Evolutionary conservation across 2,888 invertebrate species (phyloP), one percentile per base, ranked within the genome.

Genomic region (Apocheima hispidaria): DNA sequence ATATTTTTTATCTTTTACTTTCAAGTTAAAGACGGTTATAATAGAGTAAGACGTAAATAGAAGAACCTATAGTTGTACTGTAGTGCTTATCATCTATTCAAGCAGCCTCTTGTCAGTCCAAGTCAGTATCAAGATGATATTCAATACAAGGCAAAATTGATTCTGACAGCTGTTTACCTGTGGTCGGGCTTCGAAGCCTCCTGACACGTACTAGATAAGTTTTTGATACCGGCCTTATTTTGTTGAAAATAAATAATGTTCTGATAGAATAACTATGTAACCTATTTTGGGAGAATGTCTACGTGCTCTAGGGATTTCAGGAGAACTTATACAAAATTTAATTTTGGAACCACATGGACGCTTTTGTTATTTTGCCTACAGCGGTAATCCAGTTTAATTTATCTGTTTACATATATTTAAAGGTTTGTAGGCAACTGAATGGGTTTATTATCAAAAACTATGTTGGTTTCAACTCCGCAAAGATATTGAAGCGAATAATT

Each of bases 101-200:
- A 49, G 35, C 60, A 44, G 52, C 53, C 44, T 60, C 51, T 41
- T 65, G 55, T 53, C 60, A 53, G 55, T 53, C 40, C 40, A 46
- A 63, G 40, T 61, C 53, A 65, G 36, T 60, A 56, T 51, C 54
- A 59, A 55, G 38, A 52, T 49, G 40, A 43, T 67, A 59, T 65
- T 62, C 55, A 59, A 67, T 54, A 55, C 52, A 55, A 38, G 18
- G 40, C 12, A 16, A 63, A 68, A 66, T 70, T 60, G 60, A 65
- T 58, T 63, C 63, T 63, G 60, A 59, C 61, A 58, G 48, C 49
- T 48, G 9, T 38, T 53, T 56, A 60, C 52, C 44, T 48, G 56
- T 35, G 50, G 55, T 30, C 65, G 48, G 40, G 48, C 40, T 50
- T 56, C 40, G 14, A 21, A 60, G 33, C 26, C 51, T 21, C 49